Evolutionary conservation across 2,797 vertebrate genomes (phyloP), one percentile per base, ranked within the genome.

Genomic region (Sebastes baramenuke): DNA sequence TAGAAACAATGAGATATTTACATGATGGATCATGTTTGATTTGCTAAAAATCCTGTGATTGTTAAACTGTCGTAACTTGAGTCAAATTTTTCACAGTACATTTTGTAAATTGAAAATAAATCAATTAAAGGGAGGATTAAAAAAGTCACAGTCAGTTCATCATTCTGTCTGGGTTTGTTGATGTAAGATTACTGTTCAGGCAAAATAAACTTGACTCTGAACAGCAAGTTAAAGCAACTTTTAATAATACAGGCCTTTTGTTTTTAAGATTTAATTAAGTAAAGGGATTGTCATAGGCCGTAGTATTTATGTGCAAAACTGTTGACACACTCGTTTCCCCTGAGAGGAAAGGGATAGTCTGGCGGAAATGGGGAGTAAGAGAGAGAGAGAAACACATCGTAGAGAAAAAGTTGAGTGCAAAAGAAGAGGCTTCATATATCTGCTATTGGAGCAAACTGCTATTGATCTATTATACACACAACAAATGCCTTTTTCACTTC

Each of bases 401-500:
- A 64, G 78, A 62, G 59, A 71, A 74, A 82, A 76, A 59, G 75
- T 80, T 76, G 67, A 78, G 72, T 59, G 62, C 79, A 42, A 32
- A 84, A 74, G 75, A 82, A 82, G 67, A 88, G 66, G 65, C 85
- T 79, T 84, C 70, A 42, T 42, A 81, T 61, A 81, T 84, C 83
- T 90, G 80, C 72, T 75, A 67, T 80, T 75, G 86, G 79, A 80
- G 79, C 71, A 86, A 89, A 85, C 88, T 82, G 67, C 75, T 86
- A 84, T 90, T 91, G 88, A 93, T 93, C 90, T 82, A 79, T 88
- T 90, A 90, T 92, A 86, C 67, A 81, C 88, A 69, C 84, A 80
- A 73, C 80, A 88, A 89, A 91, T 80, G 82, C 71, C 72, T 87
- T 81, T 83, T 89, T 87, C 83, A 72, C 81, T 90, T 89, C 89